phyloP scores from a whole-genome alignment of 2,888 invertebrate genomes.

The Nephrocerus scutellatus region DNA sequence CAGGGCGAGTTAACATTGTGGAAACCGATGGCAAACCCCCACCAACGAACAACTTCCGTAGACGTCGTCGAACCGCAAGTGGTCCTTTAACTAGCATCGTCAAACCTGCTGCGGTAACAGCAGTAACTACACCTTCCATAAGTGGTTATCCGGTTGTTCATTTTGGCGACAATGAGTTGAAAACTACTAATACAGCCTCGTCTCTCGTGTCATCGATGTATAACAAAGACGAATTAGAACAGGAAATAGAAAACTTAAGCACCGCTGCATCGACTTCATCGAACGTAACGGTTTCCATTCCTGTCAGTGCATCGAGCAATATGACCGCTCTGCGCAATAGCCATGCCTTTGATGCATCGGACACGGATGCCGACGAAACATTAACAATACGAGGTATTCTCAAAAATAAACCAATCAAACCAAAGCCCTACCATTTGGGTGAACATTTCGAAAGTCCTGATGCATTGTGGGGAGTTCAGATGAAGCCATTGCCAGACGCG shows the following conservation, averaged over 20 bases:
- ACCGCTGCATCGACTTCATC: slow-evolving; percentile 20
- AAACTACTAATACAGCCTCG: too few species aligned
- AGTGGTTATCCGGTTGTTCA: slow-evolving; percentile 54
- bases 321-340: slow-evolving; percentile 27
- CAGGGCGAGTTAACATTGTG: slow-evolving; percentile 78
- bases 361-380: slow-evolving; percentile 45
- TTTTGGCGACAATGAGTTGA: slow-evolving; percentile 56
- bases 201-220: too few species aligned
- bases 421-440: slow-evolving; percentile 67
- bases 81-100: slow-evolving; percentile 41
- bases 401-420: slow-evolving; percentile 67
- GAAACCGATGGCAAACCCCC: slow-evolving; percentile 84
- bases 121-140: slow-evolving; percentile 22
- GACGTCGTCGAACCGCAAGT: slow-evolving; percentile 55
- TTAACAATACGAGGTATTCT: slow-evolving; percentile 60
- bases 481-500: slow-evolving; percentile 43
- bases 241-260: slow-evolving; percentile 23
- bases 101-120: slow-evolving; percentile 34
- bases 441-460: slow-evolving; percentile 53
- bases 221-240: slow-evolving; percentile 27
- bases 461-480: slow-evolving; percentile 51
- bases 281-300: slow-evolving; percentile 37
- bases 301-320: slow-evolving; percentile 6
- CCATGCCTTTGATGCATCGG: slow-evolving; percentile 39
- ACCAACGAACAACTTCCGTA: slow-evolving; percentile 71